phyloP scores from a whole-genome alignment of 2,113 vertebrate species.

The Pachycephala philippinensis region DNA sequence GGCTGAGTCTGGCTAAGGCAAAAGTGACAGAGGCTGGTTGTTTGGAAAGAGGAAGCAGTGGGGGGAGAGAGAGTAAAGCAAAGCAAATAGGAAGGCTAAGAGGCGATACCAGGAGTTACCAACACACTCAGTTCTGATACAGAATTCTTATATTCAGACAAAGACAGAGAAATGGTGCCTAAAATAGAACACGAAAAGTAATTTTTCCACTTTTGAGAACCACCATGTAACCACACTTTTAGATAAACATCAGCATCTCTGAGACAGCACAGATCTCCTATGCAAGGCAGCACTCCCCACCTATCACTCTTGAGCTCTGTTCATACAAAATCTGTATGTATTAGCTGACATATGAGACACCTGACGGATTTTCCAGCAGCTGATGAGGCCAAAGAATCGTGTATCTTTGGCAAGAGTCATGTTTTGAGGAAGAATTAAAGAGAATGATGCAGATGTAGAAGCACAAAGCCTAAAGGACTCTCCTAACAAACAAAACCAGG shows the following conservation, averaged over 20 bases:
- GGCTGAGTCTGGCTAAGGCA: not conserved
- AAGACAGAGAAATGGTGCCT: not conserved
- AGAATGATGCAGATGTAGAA: not conserved
- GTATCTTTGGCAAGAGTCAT: not conserved
- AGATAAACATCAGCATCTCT: not conserved
- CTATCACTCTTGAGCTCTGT: not conserved
- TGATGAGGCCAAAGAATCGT: not conserved
- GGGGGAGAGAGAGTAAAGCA: not conserved
- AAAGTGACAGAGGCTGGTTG: not conserved
- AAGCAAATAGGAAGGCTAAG: not conserved
- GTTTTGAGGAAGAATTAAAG: not conserved
- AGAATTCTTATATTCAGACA: not conserved
- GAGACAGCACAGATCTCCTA: not conserved
- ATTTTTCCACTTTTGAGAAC: not conserved
- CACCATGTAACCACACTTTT: not conserved
- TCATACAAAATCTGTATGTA: not conserved
- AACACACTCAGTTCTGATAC: not conserved
- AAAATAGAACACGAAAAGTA: not conserved
- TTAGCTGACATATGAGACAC: not conserved
- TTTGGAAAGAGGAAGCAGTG: not conserved
- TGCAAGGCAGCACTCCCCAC: not conserved
- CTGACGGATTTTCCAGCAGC: not conserved
- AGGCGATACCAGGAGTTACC: not conserved
- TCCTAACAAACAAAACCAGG: not conserved
- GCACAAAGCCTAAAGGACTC: not conserved